Percentiles rank a stretch among this genome's conserved stretches.
Evolutionary conservation across 2,888 invertebrate species (phyloP).

Genomic region (Holacanthella duospinosa): DNA sequence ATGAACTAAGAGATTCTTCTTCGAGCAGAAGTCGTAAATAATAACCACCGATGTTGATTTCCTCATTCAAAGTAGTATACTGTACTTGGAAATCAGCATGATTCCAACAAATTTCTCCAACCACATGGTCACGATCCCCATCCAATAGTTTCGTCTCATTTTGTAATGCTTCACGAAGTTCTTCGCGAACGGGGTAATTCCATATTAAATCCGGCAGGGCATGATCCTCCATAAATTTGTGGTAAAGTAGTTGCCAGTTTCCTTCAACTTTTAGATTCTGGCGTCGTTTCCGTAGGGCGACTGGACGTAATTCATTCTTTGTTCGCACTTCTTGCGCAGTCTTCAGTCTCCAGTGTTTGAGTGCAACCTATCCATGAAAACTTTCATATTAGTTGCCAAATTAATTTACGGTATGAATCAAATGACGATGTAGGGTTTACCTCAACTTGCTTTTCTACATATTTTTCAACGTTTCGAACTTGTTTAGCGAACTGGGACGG

Average conservation of each 20-base stretch:
- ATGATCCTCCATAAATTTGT: constrained; percentile 88
- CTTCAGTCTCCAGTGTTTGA: constrained; percentile 57
- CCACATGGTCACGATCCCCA: constrained; percentile 70
- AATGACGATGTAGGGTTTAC: too few species aligned
- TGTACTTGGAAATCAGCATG: constrained; percentile 91
- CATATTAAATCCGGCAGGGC: constrained; percentile 93
- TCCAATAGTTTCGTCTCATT: constrained; percentile 84
- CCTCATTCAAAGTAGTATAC: constrained; percentile 87
- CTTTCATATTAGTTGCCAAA: neutral
- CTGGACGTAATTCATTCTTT: constrained; percentile 60
- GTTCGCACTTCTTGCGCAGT: constrained; percentile 44
- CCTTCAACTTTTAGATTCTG: constrained; percentile 75
- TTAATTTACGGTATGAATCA: neutral
- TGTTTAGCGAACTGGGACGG: constrained; percentile 34
- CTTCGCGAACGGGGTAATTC: constrained; percentile 70
- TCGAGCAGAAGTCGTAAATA: constrained; percentile 88
- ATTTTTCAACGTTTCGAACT: constrained; percentile 44
- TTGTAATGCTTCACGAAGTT: constrained; percentile 61
- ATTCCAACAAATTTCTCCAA: constrained; percentile 87
- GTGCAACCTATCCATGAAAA: constrained; percentile 44
- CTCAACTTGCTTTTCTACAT: constrained; percentile 74
- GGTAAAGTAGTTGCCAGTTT: constrained; percentile 90
- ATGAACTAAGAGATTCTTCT: constrained; percentile 62
- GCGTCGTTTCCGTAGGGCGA: constrained; percentile 78
- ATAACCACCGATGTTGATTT: constrained; percentile 97